Base-by-base conservation (phyloP, 2,113 vertebrate genomes). In the Apodemus speciosus region DNA sequence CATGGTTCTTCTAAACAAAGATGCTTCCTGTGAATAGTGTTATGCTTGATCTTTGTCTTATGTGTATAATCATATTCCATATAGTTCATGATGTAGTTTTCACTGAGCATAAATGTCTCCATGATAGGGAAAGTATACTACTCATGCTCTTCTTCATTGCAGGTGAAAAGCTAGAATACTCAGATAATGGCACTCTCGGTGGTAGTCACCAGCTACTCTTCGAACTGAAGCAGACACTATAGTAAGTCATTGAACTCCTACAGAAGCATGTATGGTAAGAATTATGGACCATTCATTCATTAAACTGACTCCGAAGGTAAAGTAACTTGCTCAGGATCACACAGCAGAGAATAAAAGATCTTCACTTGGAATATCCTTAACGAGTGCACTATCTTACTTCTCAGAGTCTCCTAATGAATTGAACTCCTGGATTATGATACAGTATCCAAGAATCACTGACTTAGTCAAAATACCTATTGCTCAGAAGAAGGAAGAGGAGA, bases 71-170 rank as follows among this genome's bases (percentile, higher is more conserved):
- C 10, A 23, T 21, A 58, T 38, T 68, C 76, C 11, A 68, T 38
- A 76, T 49, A 89, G 77, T 76, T 68, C 62, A 18, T 76, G 38
- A 76, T 23, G n/a, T 85, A 46, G 18, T 85, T 76, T 93, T 93
- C 23, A 60, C 16, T 69, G 23, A 77, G 16, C 40, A 49, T 77
- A 85, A 77, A 38, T 27, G 43, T 51, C 35, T 35, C 49, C 7
- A 49, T 68, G 49, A 46, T 7, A 60, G 20, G 40, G 25, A 62
- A 85, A 77, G 2, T 25, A 23, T 14, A 25, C 14, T 51, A 6
- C 51, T 71, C 20, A 53, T 71, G 51, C 51, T 79, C 35, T 60
- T 51, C 51, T 85, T 60, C 38, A 58, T 9, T 49, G 38, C 40
- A 51, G 27, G 38, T 35, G 13, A n/a, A 43, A 8, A 51, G 11